Evolutionary conservation across 2,888 invertebrate genomes (phyloP), one percentile per base, ranked within the genome.

Genomic region (Euclidia mi): DNA sequence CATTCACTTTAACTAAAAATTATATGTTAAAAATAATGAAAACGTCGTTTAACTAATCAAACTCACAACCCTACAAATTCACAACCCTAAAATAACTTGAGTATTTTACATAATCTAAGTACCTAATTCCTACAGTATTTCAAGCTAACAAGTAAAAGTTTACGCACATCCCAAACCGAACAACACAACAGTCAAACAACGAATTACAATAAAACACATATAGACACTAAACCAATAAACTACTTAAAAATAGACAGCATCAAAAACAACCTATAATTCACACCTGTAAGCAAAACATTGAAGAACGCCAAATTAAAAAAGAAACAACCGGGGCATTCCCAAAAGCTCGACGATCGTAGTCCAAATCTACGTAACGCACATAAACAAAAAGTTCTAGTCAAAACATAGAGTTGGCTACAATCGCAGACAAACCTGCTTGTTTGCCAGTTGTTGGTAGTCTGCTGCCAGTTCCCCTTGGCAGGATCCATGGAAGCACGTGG

Each of bases 371-470:
- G 18, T 12, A 20, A 11, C 44, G 46, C 52, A 55, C 55, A 76
- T 76, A 82, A 82, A 81, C 84, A 84, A 77, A 75, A 71, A 62
- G 57, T 56, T 59, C 73, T 84, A 85, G 90, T 85, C 90, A 90
- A 77, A 90, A 90, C 90, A 89, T 65, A 57, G 65, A 76, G 73
- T 86, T 87, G 86, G 87, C 87, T 61, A 68, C 64, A 50, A 48
- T 60, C 75, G 75, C 81, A 87, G 85, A 86, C 87, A 71, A 60
- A 67, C 57, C 72, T 76, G 79, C 71, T 63, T 40, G 74, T 63
- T 57, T 65, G 78, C 81, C 84, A 85, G 79, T 84, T 89, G 79
- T 83, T 90, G 86, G 84, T 78, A 69, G 73, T 73, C 61, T 73
- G 58, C 17, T 43, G 56, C 59, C 55, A 55, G 59, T 42, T 79